Conservation (phyloP, 2,797 vertebrate genomes). For the Pteronotus mesoamericanus region DNA sequence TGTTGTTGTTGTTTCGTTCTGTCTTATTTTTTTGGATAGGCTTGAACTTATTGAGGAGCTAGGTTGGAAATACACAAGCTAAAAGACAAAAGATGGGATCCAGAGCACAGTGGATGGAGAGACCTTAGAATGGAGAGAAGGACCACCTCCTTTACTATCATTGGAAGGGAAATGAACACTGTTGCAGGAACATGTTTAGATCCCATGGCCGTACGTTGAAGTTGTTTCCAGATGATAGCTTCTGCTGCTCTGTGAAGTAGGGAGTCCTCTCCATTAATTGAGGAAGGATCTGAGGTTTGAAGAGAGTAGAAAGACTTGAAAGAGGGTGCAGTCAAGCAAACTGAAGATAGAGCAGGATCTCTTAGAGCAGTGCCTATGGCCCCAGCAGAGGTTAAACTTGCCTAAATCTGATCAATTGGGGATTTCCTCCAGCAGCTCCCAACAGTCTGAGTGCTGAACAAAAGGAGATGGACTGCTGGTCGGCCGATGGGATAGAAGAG, state of each 20-base stretch:
- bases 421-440: not conserved
- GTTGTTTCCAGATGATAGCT: not conserved
- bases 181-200: not conserved
- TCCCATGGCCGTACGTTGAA: not conserved
- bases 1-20: not conserved
- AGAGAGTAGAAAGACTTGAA: not conserved
- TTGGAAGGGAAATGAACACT: not conserved
- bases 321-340: not conserved
- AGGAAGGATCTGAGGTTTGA: not conserved
- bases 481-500: not conserved
- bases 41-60: not conserved
- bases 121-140: not conserved
- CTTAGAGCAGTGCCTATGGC: not conserved
- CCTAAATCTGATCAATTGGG: not conserved
- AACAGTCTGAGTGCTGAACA: not conserved
- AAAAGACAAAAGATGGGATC: not conserved
- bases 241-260: not conserved
- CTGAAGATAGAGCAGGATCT: not conserved
- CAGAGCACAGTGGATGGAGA: not conserved
- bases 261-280: not conserved
- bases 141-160: not conserved
- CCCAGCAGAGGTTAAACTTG: not conserved
- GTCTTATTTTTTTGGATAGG: not conserved
- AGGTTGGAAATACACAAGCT: not conserved
- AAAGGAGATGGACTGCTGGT: not conserved